Evolutionary conservation across 2,113 vertebrate species (phyloP).

Genomic region (Polypterus bichir): DNA sequence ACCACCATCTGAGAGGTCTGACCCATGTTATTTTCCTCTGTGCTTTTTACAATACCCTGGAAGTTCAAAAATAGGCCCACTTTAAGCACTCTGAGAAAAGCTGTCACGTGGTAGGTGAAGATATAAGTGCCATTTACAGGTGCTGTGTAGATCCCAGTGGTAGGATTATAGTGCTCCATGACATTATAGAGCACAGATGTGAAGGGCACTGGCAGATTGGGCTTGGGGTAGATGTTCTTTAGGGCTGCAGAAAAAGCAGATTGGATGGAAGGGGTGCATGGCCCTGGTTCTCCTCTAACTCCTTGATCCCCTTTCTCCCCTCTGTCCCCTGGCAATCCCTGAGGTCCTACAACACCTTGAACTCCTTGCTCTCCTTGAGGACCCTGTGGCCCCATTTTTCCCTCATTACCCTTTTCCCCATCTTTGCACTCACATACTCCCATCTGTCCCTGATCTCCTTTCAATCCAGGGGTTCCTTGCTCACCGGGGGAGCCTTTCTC

Average conservation of each 20-base stretch:
- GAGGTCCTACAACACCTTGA: conserved; percentile 19
- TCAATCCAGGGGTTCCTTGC: conserved; percentile 26
- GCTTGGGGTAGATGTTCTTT: conserved; percentile 18
- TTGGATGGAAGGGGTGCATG: conserved; percentile 36
- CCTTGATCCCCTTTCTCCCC: conserved; percentile 31
- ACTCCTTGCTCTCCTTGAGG: conserved; percentile 24
- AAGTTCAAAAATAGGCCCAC: conserved; percentile 40
- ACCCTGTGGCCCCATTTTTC: conserved; percentile 27
- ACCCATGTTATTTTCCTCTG: conserved; percentile 17
- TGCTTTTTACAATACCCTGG: conserved; percentile 29
- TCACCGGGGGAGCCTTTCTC: conserved; percentile 19
- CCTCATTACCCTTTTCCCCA: conserved; percentile 28
- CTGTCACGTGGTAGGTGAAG: conserved; percentile 37
- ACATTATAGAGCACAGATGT: conserved; percentile 24
- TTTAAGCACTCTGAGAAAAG: conserved; percentile 25
- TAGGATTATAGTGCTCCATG: conserved; percentile 29
- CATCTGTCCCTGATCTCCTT: conserved; percentile 34
- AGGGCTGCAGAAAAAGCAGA: conserved; percentile 39
- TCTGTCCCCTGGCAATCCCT: conserved; percentile 21
- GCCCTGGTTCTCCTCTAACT: conserved; percentile 33
- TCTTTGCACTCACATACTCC: conserved; percentile 36
- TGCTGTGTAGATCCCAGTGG: conserved; percentile 31
- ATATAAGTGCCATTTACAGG: conserved; percentile 43
- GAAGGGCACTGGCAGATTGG: conserved; percentile 34
- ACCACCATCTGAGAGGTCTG: conserved; percentile 36